Percentiles rank a stretch among this genome's conserved stretches.
phyloP scores from a whole-genome alignment of 2,888 invertebrate species.

The Hemithea aestivaria region DNA sequence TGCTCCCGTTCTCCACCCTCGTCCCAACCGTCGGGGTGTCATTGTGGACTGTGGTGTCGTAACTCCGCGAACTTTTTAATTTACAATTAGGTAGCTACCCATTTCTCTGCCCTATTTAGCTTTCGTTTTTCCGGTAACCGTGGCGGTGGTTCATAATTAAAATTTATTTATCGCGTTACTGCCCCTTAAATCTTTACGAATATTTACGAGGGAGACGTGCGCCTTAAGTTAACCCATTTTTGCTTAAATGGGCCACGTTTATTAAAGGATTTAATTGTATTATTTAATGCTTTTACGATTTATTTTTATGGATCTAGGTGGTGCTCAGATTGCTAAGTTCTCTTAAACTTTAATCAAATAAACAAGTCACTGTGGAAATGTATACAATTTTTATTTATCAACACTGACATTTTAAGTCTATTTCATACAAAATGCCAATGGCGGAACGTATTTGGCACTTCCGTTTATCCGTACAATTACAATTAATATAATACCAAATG shows the following conservation, averaged over 20 bases:
- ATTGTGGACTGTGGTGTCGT: slow-evolving; percentile 79
- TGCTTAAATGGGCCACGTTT: slow-evolving; percentile 3
- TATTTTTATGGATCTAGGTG: too few relatives aligned
- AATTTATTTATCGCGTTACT: slow-evolving; percentile 73
- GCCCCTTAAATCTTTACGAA: slow-evolving; percentile 46
- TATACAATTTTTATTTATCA: too few relatives aligned
- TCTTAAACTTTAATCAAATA: too few relatives aligned
- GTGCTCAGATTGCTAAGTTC: too few relatives aligned
- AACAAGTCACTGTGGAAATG: too few relatives aligned
- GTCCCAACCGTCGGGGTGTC: slow-evolving; percentile 61
- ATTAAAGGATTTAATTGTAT: not conserved
- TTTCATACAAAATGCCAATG: too few relatives aligned
- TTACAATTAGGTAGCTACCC: slow-evolving; percentile 80
- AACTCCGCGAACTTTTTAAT: slow-evolving; percentile 79
- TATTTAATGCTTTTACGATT: not conserved
- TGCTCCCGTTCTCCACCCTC: slow-evolving; percentile 30
- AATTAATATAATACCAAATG: not conserved
- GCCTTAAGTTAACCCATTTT: slow-evolving; percentile 21
- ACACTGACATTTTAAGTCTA: too few relatives aligned
- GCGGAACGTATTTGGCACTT: too few relatives aligned
- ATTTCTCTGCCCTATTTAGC: slow-evolving; percentile 79
- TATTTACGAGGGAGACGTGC: slow-evolving; percentile 37
- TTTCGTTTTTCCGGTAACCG: slow-evolving; percentile 74
- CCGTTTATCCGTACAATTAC: too few relatives aligned
- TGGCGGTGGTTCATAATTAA: slow-evolving; percentile 65